A percentile compares a stretch with the other conserved stretches of the same genome.
Conservation (phyloP, 2,888 invertebrate species). For the Megaustenia siamemsis region DNA sequence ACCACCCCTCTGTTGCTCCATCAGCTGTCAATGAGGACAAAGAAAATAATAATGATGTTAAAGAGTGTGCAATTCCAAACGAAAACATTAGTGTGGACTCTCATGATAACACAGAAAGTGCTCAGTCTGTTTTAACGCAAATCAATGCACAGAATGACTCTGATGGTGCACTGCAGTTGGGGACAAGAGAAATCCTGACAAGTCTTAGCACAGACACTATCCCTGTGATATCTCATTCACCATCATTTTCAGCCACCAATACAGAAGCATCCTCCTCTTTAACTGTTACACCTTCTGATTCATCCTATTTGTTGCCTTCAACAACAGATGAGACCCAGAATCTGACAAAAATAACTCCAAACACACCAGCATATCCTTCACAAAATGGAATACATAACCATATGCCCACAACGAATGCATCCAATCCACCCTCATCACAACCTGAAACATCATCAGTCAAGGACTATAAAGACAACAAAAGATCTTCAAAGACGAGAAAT, state of each 20-base stretch:
- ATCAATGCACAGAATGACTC: background rate
- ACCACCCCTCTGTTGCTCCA: background rate
- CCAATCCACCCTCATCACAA: background rate
- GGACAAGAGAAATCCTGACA: background rate
- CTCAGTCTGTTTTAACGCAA: background rate
- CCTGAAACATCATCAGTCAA: slow-evolving; percentile 5
- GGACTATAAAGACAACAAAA: background rate
- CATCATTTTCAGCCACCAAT: background rate
- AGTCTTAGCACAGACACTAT: background rate
- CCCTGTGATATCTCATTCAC: background rate
- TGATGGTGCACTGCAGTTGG: background rate
- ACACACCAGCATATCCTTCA: background rate
- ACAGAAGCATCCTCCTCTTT: background rate
- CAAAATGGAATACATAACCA: background rate
- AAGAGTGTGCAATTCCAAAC: slow-evolving; percentile 1
- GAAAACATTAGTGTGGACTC: background rate
- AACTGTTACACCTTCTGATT: background rate
- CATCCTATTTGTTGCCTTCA: background rate
- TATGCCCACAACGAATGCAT: background rate
- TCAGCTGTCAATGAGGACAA: background rate
- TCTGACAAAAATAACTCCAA: background rate
- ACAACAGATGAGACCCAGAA: background rate
- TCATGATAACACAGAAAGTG: background rate
- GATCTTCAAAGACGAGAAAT: slow-evolving; percentile 19
- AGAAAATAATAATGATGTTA: slow-evolving; percentile 36